A percentile compares a stretch with the other conserved stretches of the same genome.
Evolutionary conservation across 2,113 vertebrate species (phyloP).

Genomic region (Elachura formosa): DNA sequence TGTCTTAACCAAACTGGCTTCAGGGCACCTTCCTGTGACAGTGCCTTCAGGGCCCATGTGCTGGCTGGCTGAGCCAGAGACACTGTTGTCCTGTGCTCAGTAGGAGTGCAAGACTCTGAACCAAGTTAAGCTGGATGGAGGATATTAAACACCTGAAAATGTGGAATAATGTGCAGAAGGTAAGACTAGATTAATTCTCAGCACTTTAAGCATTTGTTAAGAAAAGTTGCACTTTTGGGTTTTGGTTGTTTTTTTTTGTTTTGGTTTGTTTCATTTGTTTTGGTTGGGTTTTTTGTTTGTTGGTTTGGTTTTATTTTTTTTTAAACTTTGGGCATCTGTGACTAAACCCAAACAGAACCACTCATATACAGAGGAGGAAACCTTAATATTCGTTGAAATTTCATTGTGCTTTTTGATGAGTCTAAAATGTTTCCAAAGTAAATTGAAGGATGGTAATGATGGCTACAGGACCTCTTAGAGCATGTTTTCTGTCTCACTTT

Average conservation of each 20-base stretch:
- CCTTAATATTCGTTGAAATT: not conserved
- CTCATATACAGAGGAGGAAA: not conserved
- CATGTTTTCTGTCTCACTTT: not conserved
- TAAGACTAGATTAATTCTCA: not conserved
- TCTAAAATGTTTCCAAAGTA: not conserved
- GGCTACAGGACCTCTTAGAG: not conserved
- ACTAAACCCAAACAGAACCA: not conserved
- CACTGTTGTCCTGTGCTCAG: not conserved
- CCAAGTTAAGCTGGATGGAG: not conserved
- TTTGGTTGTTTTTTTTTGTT: not conserved
- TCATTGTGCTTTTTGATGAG: not conserved
- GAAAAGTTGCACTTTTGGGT: not conserved
- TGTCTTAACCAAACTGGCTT: not conserved
- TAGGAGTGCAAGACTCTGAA: not conserved
- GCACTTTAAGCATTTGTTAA: not conserved
- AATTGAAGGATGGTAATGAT: not conserved
- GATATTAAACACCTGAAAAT: not conserved
- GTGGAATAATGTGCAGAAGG: not conserved
- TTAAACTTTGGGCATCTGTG: not conserved
- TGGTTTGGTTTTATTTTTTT: not conserved
- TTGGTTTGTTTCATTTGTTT: not conserved
- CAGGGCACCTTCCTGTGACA: not conserved
- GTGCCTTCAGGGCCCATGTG: not conserved
- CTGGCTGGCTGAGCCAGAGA: not conserved
- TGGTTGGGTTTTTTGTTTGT: not conserved